These are phyloP conservation scores for Saturnia japonica DNA, from an alignment of 2,888 invertebrate species.

Conservation along the genomic window DNA sequence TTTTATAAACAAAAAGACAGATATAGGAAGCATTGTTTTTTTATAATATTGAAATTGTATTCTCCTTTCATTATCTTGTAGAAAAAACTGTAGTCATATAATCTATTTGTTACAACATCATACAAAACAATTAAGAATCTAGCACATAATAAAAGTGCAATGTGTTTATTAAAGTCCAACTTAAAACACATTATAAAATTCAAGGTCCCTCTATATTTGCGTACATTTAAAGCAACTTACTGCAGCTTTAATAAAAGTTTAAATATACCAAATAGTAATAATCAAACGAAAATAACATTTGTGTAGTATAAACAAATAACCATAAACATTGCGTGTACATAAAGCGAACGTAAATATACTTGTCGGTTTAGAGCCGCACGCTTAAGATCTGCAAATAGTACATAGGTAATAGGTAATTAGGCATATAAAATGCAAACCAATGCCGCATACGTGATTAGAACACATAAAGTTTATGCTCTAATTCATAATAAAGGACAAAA, in stretches of 20 bases:
- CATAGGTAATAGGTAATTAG: too few species aligned
- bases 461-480: conserved; percentile 21
- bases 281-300: conserved; percentile 15
- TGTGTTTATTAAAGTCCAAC: conserved; percentile 4
- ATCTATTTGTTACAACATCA: background rate
- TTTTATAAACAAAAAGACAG: background rate
- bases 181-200: conserved; percentile 19
- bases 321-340: conserved; percentile 19
- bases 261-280: conserved; percentile 8
- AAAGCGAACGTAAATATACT: conserved; percentile 38
- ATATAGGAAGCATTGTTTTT: background rate
- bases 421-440: background rate
- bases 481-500: conserved; percentile 22
- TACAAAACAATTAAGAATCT: background rate
- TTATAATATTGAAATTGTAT: background rate
- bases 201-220: conserved; percentile 18
- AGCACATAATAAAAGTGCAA: background rate
- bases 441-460: conserved; percentile 25
- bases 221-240: background rate
- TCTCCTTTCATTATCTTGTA: background rate
- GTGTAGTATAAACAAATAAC: conserved; percentile 14
- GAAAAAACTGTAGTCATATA: background rate
- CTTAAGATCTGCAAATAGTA: conserved; percentile 32
- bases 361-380: conserved; percentile 35
- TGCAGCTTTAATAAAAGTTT: too few species aligned